phyloP scores from a whole-genome alignment of 2,113 vertebrate species.

The Vulpes vulpes region DNA sequence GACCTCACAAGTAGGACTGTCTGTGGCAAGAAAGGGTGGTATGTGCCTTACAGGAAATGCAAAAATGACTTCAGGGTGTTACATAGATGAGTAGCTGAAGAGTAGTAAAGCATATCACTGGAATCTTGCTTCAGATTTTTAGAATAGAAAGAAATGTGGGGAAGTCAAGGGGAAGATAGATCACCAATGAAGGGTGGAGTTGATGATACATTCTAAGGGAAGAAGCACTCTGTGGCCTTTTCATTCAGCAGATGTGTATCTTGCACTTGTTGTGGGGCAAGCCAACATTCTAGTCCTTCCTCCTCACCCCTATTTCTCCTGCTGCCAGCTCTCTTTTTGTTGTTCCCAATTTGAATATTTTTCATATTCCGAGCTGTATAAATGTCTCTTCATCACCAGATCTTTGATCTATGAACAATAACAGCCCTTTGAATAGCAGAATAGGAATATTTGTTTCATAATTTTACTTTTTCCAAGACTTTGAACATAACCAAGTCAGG shows the following conservation, averaged over 20 bases:
- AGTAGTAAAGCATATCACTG: background rate
- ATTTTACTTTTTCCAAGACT: slow-evolving; percentile 62
- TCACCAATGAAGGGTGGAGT: background rate
- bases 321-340: slow-evolving; percentile 47
- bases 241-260: background rate
- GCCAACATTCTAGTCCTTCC: background rate
- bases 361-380: slow-evolving; percentile 42
- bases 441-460: slow-evolving; percentile 66
- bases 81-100: slow-evolving; percentile 56
- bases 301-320: background rate
- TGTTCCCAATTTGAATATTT: slow-evolving; percentile 68
- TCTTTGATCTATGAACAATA: slow-evolving; percentile 81
- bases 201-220: background rate
- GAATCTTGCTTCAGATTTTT: background rate
- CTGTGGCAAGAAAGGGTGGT: slow-evolving; percentile 65
- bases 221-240: background rate
- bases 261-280: background rate
- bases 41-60: slow-evolving; percentile 67
- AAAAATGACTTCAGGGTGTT: slow-evolving; percentile 75
- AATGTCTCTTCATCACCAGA: slow-evolving; percentile 71
- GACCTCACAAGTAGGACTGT: slow-evolving; percentile 54
- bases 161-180: background rate
- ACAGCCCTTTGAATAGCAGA: slow-evolving; percentile 69
- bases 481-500: slow-evolving; percentile 34
- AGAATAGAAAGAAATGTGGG: background rate